Conservation (phyloP, 2,113 vertebrate genomes). For the Abramis brama region DNA sequence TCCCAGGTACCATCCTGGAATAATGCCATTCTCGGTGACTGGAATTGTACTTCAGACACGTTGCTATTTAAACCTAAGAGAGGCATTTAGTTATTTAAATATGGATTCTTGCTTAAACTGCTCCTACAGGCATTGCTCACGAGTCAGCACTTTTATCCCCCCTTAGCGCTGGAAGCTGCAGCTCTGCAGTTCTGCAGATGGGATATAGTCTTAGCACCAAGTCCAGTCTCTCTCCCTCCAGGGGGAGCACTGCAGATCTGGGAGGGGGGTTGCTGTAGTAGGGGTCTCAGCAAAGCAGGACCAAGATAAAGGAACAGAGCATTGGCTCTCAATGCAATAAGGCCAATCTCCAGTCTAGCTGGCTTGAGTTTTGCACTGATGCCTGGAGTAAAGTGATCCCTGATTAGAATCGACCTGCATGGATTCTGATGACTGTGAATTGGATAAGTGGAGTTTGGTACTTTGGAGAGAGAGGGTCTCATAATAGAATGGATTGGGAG, state of each 20-base stretch:
- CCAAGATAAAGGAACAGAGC: slow-evolving; percentile 20
- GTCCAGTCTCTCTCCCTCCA: slow-evolving; percentile 57
- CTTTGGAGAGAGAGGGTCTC: not conserved
- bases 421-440: slow-evolving; percentile 19
- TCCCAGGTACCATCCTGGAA: slow-evolving; percentile 34
- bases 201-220: slow-evolving; percentile 70
- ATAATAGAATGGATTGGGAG: not conserved
- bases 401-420: slow-evolving; percentile 33
- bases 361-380: not conserved
- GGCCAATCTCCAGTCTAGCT: not conserved
- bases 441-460: slow-evolving; percentile 10
- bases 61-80: slow-evolving; percentile 64
- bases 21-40: slow-evolving; percentile 47
- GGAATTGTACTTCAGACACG: slow-evolving; percentile 52
- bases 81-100: slow-evolving; percentile 77
- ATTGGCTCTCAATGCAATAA: not conserved
- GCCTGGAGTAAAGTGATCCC: not conserved
- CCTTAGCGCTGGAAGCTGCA: slow-evolving; percentile 67
- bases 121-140: slow-evolving; percentile 73
- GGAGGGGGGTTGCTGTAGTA: not conserved
- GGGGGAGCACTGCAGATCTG: slow-evolving; percentile 6
- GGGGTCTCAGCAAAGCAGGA: not conserved
- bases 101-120: slow-evolving; percentile 76
- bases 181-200: slow-evolving; percentile 68
- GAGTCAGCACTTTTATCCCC: slow-evolving; percentile 71